Evolutionary conservation across 1,140 invertebrate genomes (phyloP), one percentile per base, ranked within the genome.

Genomic region (Telenomus remus): DNA sequence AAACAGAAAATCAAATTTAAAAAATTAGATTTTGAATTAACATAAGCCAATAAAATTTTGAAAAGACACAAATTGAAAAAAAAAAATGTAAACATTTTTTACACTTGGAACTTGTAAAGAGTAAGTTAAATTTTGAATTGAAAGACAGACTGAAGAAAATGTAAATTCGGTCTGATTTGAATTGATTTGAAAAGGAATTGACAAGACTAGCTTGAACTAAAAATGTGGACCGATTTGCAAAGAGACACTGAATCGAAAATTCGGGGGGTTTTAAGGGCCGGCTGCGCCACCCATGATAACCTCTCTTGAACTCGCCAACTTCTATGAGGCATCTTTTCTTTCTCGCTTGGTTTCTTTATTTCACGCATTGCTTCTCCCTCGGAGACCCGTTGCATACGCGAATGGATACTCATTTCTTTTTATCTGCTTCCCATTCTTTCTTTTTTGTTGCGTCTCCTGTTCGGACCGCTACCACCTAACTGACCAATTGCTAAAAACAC

Each of bases 201-300:
- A 27, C 19, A 27, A 27, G 6, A 6, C 19, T 27, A 27, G 19
- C 19, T 27, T 1, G 19, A 27, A 6, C 1, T 3, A 27, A 27
- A 27, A 27, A 27, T 27, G 19, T 27, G 6, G 19, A 27, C 1
- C 19, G 19, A 27, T 27, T 27, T 27, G 1, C 19, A 6, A 27
- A 27, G 19, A 27, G 6, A 27, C 19, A 27, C 19, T 27, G 55
- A 43, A 35, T 46, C 34, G 16, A 47, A 61, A 61, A 33, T 43
- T 61, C 13, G 44, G 37, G 46, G 50, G 37, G 39, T 14, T n/a
- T 48, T 61, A 70, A 70, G 57, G 46, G 66, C 57, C 66, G 66
- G 66, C 66, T 70, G 66, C 66, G 43, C 35, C 66, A 48, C 46
- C 51, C 51, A 42, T 53, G 66, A 70, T 70, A 70, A 70, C 66